A percentile compares a stretch with the other conserved stretches of the same genome.
phyloP scores from a whole-genome alignment of 2,888 invertebrate genomes.

The Imbricaverruca yamaguchii region DNA sequence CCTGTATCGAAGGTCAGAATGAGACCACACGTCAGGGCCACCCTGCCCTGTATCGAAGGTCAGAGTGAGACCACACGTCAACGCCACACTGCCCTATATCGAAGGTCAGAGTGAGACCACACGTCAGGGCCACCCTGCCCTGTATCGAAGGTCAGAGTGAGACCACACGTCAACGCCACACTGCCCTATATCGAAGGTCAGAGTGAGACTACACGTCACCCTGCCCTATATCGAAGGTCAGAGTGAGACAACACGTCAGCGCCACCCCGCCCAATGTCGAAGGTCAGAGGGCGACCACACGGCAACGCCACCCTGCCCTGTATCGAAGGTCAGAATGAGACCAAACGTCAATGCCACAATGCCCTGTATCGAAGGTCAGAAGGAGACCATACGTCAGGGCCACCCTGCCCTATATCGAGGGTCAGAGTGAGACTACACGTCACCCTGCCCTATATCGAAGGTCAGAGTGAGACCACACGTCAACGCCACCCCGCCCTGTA shows the following conservation, averaged over 20 bases:
- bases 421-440: conserved; percentile 44
- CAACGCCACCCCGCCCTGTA: conserved; percentile 48
- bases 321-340: conserved; percentile 40
- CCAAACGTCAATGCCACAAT: conserved; percentile 41
- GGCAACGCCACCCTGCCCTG: conserved; percentile 48
- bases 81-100: conserved; percentile 48
- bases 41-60: conserved; percentile 47
- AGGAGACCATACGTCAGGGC: conserved; percentile 43
- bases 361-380: conserved; percentile 44
- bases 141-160: conserved; percentile 41
- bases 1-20: conserved; percentile 44
- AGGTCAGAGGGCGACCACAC: conserved; percentile 37
- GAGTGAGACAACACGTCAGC: conserved; percentile 42
- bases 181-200: conserved; percentile 46
- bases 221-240: conserved; percentile 46
- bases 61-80: conserved; percentile 41
- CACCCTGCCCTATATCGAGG: conserved; percentile 47
- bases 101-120: conserved; percentile 39
- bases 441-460: conserved; percentile 47
- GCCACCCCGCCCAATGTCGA: conserved; percentile 48
- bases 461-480: conserved; percentile 39
- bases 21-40: conserved; percentile 37
- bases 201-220: conserved; percentile 35
- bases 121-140: conserved; percentile 47
- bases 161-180: conserved; percentile 43